phyloP scores from a whole-genome alignment of 2,888 invertebrate species.

The Rotaria magnacalcarata region DNA sequence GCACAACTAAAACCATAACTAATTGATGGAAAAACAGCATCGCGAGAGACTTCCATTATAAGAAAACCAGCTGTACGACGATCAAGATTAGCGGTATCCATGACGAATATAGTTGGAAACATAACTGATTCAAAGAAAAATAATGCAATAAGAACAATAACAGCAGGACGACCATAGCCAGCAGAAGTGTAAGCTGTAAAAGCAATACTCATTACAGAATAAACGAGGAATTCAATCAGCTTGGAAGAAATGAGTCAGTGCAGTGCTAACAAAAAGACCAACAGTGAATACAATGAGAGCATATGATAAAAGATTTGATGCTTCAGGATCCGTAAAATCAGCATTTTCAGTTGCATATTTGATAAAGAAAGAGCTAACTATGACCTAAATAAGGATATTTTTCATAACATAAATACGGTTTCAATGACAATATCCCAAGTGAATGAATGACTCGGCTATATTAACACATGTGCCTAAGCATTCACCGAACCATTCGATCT shows the following conservation, averaged over 20 bases:
- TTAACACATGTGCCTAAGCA: too few relatives aligned
- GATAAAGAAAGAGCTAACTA: background rate
- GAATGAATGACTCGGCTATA: too few relatives aligned
- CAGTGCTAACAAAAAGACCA: background rate
- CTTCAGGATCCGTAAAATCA: background rate
- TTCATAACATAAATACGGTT: background rate
- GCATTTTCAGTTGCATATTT: slow-evolving; percentile 17
- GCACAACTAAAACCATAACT: slow-evolving; percentile 98
- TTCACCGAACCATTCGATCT: too few relatives aligned
- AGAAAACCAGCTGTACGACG: background rate
- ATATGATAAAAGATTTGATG: background rate
- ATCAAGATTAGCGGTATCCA: background rate
- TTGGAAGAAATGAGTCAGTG: background rate
- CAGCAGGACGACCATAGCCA: background rate
- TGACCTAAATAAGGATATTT: background rate
- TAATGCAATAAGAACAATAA: background rate
- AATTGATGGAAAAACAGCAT: slow-evolving; percentile 55
- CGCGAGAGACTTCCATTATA: background rate
- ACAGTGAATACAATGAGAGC: background rate
- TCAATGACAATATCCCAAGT: too few relatives aligned
- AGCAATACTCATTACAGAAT: background rate
- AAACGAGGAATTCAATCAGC: background rate
- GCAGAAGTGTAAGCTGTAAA: background rate
- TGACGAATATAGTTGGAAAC: background rate
- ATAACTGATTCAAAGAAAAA: slow-evolving; percentile 4